Evolutionary conservation across 2,797 vertebrate species (phyloP).

Genomic region (Pseudomugil gertrudae): DNA sequence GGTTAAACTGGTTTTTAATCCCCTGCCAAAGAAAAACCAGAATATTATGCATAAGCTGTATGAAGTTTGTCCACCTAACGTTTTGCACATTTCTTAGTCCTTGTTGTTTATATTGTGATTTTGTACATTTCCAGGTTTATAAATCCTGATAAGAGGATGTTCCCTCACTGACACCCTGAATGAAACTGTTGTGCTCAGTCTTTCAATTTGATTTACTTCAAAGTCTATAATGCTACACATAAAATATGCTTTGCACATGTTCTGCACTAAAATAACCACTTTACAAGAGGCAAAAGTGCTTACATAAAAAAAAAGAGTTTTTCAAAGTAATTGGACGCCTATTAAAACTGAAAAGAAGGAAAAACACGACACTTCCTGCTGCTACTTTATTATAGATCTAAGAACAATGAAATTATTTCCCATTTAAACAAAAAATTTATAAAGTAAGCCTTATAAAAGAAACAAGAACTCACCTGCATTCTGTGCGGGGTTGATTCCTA

Average conservation of each 20-base stretch:
- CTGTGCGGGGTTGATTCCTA: slow-evolving; percentile 98
- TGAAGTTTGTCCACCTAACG: not conserved
- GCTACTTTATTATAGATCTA: not conserved
- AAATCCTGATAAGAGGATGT: too few species aligned
- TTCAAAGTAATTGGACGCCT: slow-evolving; percentile 2
- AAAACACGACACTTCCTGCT: not conserved
- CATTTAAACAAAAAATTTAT: too few species aligned
- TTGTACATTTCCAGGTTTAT: not conserved
- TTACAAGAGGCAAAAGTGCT: slow-evolving; percentile 18
- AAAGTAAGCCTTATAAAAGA: not conserved
- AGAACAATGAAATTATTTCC: not conserved
- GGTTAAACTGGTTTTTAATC: not conserved
- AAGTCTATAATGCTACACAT: not conserved
- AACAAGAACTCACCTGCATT: slow-evolving; percentile 89
- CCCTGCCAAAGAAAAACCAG: too few species aligned
- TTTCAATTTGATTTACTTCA: not conserved
- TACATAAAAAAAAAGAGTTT: slow-evolving; percentile 10
- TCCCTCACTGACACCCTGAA: too few species aligned
- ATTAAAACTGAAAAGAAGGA: too few species aligned
- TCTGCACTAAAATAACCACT: slow-evolving; percentile 15
- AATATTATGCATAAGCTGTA: not conserved
- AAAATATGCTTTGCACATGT: slow-evolving; percentile 25
- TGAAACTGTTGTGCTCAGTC: too few species aligned
- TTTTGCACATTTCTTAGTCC: not conserved
- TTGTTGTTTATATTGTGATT: slow-evolving; percentile 4